Evolutionary conservation across 2,797 vertebrate genomes (phyloP).

Genomic region (Danio tinwini): DNA sequence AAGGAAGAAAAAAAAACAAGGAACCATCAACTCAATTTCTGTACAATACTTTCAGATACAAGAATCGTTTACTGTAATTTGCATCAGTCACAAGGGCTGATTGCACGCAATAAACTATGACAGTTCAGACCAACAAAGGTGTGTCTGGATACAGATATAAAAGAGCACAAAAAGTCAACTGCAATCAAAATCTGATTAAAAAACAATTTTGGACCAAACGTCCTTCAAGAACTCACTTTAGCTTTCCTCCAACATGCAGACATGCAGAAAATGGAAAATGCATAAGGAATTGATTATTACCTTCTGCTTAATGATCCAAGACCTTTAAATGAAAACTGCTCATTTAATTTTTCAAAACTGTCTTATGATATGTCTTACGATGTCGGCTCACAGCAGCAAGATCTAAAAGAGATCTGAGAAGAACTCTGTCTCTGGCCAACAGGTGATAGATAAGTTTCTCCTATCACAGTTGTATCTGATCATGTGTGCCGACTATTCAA

Average conservation of each 20-base stretch:
- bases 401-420: slow-evolving; percentile 8
- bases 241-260: background rate
- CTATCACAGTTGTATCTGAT: slow-evolving; percentile 48
- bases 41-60: slow-evolving; percentile 1
- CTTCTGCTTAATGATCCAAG: background rate
- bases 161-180: background rate
- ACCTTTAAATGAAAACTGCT: background rate
- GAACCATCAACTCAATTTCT: background rate
- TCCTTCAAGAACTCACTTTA: background rate
- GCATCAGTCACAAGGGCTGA: background rate
- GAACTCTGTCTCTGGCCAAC: slow-evolving; percentile 1
- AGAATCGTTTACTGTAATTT: background rate
- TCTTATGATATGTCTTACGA: background rate
- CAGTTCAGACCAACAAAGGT: slow-evolving; percentile 30
- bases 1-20: background rate
- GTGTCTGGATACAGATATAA: slow-evolving; percentile 37
- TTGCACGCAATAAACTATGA: background rate
- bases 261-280: background rate
- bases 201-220: background rate
- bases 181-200: slow-evolving; percentile 1
- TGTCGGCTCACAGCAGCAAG: background rate
- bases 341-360: background rate
- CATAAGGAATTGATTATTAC: background rate
- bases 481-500: slow-evolving; percentile 21
- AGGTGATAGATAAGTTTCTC: slow-evolving; percentile 43